Conservation (phyloP, 2,888 invertebrate species). For the Acrobasis consociella region DNA sequence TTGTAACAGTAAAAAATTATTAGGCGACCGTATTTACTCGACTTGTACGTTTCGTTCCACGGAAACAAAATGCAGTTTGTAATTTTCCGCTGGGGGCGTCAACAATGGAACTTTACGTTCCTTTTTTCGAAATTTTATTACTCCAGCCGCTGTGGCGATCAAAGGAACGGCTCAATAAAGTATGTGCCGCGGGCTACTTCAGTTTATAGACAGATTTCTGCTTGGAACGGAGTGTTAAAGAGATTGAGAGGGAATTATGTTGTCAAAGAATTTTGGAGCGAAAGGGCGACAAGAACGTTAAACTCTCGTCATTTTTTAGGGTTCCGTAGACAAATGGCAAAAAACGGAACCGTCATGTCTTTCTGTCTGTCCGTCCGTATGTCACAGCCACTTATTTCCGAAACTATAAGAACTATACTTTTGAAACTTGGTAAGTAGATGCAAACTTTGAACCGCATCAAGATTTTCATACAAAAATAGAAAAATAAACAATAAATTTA, state of each 20-base stretch:
- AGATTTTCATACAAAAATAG: too few species aligned
- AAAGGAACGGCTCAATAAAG: slow-evolving; percentile 23
- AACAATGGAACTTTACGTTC: slow-evolving; percentile 23
- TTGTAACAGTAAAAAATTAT: slow-evolving; percentile 56
- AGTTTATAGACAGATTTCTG: slow-evolving; percentile 12
- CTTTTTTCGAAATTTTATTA: slow-evolving; percentile 25
- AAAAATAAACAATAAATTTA: too few species aligned
- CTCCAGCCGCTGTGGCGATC: slow-evolving; percentile 23
- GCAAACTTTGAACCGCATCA: too few species aligned
- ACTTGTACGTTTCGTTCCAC: slow-evolving; percentile 45
- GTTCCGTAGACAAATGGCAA: too few species aligned
- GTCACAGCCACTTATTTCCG: too few species aligned
- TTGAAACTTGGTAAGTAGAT: too few species aligned
- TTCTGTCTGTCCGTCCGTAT: too few species aligned
- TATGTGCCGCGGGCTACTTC: slow-evolving; percentile 18
- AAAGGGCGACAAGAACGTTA: not conserved
- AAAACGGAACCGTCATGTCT: too few species aligned
- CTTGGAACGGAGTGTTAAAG: slow-evolving; percentile 2
- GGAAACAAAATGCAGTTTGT: slow-evolving; percentile 48
- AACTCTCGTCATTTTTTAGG: not conserved
- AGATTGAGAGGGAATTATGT: not conserved
- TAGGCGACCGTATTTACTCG: slow-evolving; percentile 53
- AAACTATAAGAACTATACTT: too few species aligned
- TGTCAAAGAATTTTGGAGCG: slow-evolving; percentile 1
- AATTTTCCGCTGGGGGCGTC: slow-evolving; percentile 30